Conservation (phyloP, 2,797 vertebrate species). For the Peromyscus eremicus region DNA sequence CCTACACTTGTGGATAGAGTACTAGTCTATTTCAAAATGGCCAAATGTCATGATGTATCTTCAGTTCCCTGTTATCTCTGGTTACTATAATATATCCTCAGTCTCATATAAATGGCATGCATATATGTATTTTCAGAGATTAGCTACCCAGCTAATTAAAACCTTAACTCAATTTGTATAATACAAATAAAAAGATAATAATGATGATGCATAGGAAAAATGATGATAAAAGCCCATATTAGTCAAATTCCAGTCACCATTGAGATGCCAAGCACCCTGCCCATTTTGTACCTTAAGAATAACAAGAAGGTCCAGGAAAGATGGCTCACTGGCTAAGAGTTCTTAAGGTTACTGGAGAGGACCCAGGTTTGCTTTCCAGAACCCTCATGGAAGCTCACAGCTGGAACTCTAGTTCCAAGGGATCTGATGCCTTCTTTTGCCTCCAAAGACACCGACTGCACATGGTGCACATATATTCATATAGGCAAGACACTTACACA, state of each 20-base stretch:
- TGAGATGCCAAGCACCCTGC: background rate
- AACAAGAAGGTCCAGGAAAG: background rate
- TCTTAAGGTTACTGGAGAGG: background rate
- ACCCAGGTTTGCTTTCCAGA: background rate
- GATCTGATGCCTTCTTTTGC: background rate
- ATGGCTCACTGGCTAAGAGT: background rate
- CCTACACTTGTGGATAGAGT: background rate
- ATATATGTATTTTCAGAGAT: constrained; percentile 23
- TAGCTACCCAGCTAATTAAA: constrained; percentile 25
- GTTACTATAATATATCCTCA: background rate
- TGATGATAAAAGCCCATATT: background rate
- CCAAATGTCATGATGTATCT: background rate
- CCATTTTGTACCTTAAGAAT: background rate
- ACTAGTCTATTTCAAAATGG: background rate
- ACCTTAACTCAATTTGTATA: background rate
- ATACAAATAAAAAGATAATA: constrained; percentile 32
- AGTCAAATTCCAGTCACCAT: background rate
- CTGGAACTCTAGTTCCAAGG: background rate
- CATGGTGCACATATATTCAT: background rate
- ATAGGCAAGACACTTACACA: background rate
- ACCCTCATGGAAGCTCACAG: background rate
- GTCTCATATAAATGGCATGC: background rate
- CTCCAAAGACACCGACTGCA: background rate
- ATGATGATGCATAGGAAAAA: background rate
- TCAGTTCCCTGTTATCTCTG: background rate